A percentile compares a stretch with the other conserved stretches of the same genome.
phyloP scores from a whole-genome alignment of 2,797 vertebrate genomes.

The Champsocephalus gunnari region DNA sequence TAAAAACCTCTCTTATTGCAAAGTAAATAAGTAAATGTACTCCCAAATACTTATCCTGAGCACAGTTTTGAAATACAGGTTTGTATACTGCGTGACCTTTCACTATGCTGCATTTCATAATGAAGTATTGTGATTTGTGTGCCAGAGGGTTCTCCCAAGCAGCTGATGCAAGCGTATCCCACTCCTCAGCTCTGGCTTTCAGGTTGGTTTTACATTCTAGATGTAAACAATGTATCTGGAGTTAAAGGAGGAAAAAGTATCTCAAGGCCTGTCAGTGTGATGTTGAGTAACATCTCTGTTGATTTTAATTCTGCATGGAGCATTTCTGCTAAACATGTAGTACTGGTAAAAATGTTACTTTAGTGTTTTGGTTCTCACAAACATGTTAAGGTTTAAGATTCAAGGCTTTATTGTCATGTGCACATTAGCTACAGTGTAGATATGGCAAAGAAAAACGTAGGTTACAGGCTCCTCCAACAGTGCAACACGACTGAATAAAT shows the following conservation, averaged over 20 bases:
- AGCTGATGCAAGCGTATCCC: slow-evolving; percentile 16
- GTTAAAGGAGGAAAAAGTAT: neutral
- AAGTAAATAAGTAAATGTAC: neutral
- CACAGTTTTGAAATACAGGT: neutral
- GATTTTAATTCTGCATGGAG: neutral
- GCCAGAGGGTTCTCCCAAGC: slow-evolving; percentile 29
- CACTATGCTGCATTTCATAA: neutral
- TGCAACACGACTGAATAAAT: too few relatives aligned
- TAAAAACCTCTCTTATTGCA: neutral
- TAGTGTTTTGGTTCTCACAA: neutral
- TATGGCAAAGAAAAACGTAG: too few relatives aligned
- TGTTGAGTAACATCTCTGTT: neutral
- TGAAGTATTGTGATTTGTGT: slow-evolving; percentile 15
- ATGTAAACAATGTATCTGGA: neutral
- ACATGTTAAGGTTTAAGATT: too few relatives aligned
- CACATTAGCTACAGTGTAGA: too few relatives aligned
- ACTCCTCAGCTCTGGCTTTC: neutral
- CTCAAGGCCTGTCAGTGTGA: neutral
- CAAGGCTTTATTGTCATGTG: too few relatives aligned
- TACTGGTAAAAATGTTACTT: too few relatives aligned
- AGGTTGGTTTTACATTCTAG: neutral
- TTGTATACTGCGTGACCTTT: neutral
- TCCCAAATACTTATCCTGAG: neutral
- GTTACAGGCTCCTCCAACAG: too few relatives aligned
- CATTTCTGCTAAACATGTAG: neutral